Evolutionary conservation across 2,888 invertebrate species (phyloP).

Genomic region (Drosophila formosana): DNA sequence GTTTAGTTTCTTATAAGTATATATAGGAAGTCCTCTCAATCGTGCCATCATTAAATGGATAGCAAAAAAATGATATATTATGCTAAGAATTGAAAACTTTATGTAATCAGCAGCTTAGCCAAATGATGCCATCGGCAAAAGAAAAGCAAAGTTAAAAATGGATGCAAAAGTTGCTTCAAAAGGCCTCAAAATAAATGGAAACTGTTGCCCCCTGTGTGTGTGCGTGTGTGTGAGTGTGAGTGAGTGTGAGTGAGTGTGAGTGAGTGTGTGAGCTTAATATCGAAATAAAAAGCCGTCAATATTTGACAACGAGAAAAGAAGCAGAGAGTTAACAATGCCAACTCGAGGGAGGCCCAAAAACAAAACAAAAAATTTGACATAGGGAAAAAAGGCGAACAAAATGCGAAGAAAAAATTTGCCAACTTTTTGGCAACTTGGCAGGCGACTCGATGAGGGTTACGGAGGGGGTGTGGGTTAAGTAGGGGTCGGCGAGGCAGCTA

Average conservation of each 20-base stretch:
- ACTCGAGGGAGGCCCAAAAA: conserved; percentile 18
- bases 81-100: conserved; percentile 16
- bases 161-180: conserved; percentile 11
- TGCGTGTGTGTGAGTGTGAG: conserved; percentile 1
- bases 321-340: conserved; percentile 31
- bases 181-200: conserved; percentile 10
- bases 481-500: neutral
- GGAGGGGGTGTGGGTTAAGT: no score
- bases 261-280: conserved; percentile 43
- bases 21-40: no score
- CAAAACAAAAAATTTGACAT: conserved; percentile 34
- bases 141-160: conserved; percentile 6
- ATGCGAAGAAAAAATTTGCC: conserved; percentile 14
- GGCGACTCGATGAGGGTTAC: neutral
- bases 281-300: conserved; percentile 60
- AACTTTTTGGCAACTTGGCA: conserved; percentile 45
- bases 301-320: conserved; percentile 39
- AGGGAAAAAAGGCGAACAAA: conserved; percentile 19
- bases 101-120: conserved; percentile 41
- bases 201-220: conserved; percentile 6
- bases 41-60: no score
- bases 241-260: conserved; percentile 8
- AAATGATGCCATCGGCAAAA: conserved; percentile 37
- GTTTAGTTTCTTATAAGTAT: no score
- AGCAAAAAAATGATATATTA: neutral